Percentiles rank a stretch among this genome's conserved stretches.
Conservation (phyloP, 2,888 invertebrate genomes). For the Ormia ochracea region DNA sequence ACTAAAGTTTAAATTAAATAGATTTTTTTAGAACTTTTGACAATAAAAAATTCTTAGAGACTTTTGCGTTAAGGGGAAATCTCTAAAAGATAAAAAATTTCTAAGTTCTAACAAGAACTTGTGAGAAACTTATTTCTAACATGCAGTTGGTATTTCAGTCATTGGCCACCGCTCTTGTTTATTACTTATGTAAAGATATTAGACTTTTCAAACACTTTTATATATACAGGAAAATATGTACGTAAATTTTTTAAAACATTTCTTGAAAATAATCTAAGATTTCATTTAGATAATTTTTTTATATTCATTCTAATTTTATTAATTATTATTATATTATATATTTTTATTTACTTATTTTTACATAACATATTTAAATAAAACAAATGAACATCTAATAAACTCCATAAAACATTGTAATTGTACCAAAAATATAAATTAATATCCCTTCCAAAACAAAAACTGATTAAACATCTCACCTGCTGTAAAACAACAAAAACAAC, state of each 20-base stretch:
- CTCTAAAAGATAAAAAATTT: too few relatives aligned
- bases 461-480: conserved; percentile 30
- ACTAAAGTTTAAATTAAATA: too few relatives aligned
- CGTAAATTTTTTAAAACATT: conserved; percentile 8
- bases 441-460: conserved; percentile 19
- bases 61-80: too few relatives aligned
- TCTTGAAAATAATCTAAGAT: background rate
- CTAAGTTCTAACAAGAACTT: too few relatives aligned
- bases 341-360: conserved; percentile 46
- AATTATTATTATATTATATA: conserved; percentile 11
- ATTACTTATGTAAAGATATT: too few relatives aligned
- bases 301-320: conserved; percentile 12
- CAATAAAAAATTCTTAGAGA: too few relatives aligned
- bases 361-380: conserved; percentile 37
- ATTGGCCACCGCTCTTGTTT: too few relatives aligned
- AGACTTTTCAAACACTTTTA: too few relatives aligned
- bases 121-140: too few relatives aligned
- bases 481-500: conserved; percentile 68
- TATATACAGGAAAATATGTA: too few relatives aligned
- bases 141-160: too few relatives aligned
- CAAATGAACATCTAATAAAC: conserved; percentile 39
- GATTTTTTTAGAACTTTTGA: too few relatives aligned
- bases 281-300: conserved; percentile 21
- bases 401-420: conserved; percentile 41
- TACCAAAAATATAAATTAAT: conserved; percentile 41